These are phyloP conservation scores for Mungos mungo DNA, from an alignment of 2,113 vertebrate species.

Conservation along the genomic window DNA sequence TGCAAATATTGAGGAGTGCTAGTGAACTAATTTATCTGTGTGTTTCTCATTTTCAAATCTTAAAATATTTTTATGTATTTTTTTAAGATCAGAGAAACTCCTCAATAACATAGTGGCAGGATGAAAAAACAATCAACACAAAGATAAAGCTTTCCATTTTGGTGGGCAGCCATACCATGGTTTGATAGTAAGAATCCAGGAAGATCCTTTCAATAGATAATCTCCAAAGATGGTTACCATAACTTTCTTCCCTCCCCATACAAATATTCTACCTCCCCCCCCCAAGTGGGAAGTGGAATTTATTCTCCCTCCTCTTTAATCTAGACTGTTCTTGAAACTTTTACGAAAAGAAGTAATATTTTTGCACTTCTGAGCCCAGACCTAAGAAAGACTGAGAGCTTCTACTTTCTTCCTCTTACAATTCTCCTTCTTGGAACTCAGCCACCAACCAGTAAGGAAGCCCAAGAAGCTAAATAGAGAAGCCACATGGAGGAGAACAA, in stretches of 20 bases:
- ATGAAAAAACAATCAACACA: not conserved
- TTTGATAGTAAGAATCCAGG: not conserved
- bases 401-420: not conserved
- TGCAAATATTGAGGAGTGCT: not conserved
- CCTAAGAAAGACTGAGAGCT: not conserved
- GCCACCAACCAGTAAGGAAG: not conserved
- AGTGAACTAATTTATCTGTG: not conserved
- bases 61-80: not conserved
- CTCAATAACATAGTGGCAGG: not conserved
- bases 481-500: not conserved
- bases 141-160: not conserved
- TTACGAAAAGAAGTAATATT: not conserved
- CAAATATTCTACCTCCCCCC: not conserved
- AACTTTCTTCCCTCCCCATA: not conserved
- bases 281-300: not conserved
- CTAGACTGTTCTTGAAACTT: not conserved
- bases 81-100: not conserved
- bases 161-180: not conserved
- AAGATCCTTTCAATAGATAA: not conserved
- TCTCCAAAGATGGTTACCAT: not conserved
- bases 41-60: not conserved
- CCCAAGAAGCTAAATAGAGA: not conserved
- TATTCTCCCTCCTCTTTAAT: not conserved
- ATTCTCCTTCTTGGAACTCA: not conserved
- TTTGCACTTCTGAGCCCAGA: not conserved